Evolutionary conservation across 2,888 invertebrate genomes (phyloP).

Genomic region (Agrochola lychnidis): DNA sequence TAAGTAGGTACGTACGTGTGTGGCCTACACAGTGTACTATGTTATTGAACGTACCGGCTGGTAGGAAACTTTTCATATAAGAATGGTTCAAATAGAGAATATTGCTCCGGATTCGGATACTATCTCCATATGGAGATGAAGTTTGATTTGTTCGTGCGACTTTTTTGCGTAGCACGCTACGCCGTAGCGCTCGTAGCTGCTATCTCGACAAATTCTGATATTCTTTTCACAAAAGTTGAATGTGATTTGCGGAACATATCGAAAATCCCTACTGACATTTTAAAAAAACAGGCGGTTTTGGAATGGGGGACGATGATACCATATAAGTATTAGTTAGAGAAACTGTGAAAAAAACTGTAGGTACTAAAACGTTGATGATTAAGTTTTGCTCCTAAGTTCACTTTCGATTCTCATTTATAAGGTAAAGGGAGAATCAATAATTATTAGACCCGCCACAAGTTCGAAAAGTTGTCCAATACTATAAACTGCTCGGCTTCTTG

Average conservation of each 20-base stretch:
- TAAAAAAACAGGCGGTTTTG: neutral
- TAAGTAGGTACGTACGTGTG: slow-evolving; percentile 62
- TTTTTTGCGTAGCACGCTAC: slow-evolving; percentile 26
- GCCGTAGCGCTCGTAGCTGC: slow-evolving; percentile 12
- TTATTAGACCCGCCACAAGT: neutral
- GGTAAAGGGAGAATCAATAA: neutral
- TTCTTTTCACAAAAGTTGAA: neutral
- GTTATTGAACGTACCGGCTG: slow-evolving; percentile 13
- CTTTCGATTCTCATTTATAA: neutral
- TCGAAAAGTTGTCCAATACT: slow-evolving; percentile 8
- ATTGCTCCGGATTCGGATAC: slow-evolving; percentile 23
- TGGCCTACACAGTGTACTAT: slow-evolving; percentile 26
- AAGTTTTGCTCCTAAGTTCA: too few species aligned
- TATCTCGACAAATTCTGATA: neutral
- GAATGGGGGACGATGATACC: neutral
- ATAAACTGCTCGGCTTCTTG: neutral
- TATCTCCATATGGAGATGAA: slow-evolving; percentile 14
- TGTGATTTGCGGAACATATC: neutral
- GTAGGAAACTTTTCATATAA: slow-evolving; percentile 33
- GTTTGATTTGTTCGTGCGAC: slow-evolving; percentile 15
- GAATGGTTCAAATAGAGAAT: slow-evolving; percentile 28
- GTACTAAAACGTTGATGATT: too few species aligned
- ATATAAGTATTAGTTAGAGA: neutral
- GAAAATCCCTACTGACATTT: neutral
- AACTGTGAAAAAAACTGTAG: neutral